Percentiles rank a stretch among this genome's conserved stretches.
These are phyloP conservation scores for Mycteria americana DNA, from an alignment of 2,797 vertebrate genomes.

Conservation along the genomic window DNA sequence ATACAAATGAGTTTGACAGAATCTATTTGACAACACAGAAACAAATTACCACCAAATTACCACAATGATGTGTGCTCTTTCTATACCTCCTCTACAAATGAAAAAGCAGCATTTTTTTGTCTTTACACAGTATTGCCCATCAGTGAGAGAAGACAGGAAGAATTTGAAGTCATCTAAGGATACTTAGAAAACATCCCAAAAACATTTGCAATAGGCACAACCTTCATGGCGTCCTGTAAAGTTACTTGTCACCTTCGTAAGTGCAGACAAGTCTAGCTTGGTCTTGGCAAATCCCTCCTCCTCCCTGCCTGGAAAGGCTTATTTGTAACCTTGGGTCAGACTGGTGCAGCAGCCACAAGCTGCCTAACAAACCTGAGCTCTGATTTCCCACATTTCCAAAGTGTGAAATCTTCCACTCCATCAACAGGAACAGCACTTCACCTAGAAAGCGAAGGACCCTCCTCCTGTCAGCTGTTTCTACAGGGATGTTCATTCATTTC, in stretches of 20 bases:
- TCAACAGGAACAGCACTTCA: neutral
- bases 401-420: neutral
- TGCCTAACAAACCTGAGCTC: neutral
- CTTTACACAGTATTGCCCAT: neutral
- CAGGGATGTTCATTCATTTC: neutral
- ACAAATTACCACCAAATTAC: neutral
- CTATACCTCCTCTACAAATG: neutral
- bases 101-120: neutral
- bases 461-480: neutral
- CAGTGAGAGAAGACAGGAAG: neutral
- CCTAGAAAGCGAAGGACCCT: neutral
- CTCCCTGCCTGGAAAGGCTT: neutral
- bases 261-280: neutral
- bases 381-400: neutral
- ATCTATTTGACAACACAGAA: neutral
- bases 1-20: neutral
- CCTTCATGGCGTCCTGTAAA: neutral
- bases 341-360: neutral
- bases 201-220: neutral
- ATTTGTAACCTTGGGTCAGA: neutral
- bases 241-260: neutral
- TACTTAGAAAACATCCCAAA: neutral
- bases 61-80: accelerated
- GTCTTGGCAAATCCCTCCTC: neutral
- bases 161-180: neutral